These are phyloP conservation scores for Indicator maculatus DNA, from an alignment of 2,113 vertebrate species.

Conservation along the genomic window DNA sequence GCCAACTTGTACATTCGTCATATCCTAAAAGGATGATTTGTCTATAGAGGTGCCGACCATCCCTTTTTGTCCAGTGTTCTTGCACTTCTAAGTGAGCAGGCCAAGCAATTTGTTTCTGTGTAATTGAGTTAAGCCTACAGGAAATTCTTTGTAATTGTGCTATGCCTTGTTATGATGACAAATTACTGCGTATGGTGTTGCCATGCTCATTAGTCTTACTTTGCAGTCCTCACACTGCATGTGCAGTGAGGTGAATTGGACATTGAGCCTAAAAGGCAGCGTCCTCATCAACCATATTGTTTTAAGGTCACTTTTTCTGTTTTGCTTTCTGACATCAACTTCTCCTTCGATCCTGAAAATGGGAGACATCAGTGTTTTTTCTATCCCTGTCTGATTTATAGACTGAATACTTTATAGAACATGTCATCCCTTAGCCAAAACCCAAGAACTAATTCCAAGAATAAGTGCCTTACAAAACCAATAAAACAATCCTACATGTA, in stretches of 20 bases:
- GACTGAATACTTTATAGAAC: background rate
- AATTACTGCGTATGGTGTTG: constrained; percentile 43
- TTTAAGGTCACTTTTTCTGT: background rate
- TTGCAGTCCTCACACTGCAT: background rate
- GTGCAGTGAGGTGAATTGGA: constrained; percentile 17
- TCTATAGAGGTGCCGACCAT: background rate
- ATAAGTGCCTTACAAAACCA: background rate
- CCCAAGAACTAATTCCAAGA: background rate
- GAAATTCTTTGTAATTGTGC: constrained; percentile 50
- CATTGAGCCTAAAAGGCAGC: background rate
- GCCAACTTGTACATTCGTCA: background rate
- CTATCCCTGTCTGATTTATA: background rate
- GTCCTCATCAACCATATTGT: background rate
- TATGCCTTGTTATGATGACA: constrained; percentile 54
- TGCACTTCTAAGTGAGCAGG: background rate
- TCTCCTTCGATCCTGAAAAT: background rate
- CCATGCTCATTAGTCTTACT: constrained; percentile 43
- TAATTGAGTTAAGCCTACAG: constrained; percentile 38
- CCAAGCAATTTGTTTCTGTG: constrained; percentile 32
- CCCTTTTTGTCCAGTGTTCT: background rate
- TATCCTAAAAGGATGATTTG: background rate
- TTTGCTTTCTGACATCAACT: background rate
- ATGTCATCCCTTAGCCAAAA: background rate
- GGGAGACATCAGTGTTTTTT: background rate
- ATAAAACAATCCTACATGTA: background rate